Evolutionary conservation across 2,797 vertebrate species (phyloP), one percentile per base, ranked within the genome.

Genomic region (Notamacropus eugenii): DNA sequence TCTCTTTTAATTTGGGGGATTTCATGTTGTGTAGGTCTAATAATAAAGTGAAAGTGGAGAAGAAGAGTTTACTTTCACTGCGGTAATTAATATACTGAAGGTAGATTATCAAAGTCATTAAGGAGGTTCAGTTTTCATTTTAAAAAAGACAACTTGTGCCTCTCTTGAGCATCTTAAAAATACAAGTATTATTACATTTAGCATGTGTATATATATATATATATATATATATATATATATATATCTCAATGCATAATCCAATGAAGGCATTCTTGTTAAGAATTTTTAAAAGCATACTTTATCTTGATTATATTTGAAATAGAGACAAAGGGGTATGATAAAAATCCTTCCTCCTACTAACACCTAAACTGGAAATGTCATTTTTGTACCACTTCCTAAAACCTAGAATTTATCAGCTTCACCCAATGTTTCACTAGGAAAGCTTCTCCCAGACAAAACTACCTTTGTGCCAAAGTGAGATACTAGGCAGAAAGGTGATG

Each of bases 241-340:
- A 4, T 40, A 0, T 27, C 24, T 46, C 8, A 11, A 87, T 16
- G 9, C 2, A 10, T 46, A 87, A 50, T 50, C 22, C 22, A 50
- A 87, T 50, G 22, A 87, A 50, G 40, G 0, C 54, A 94, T 94
- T 58, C 93, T 93, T 95, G 54, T 93, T 93, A 92, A 95, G 58
- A 19, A 91, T 93, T 93, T 95, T 95, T 93, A 95, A 96, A 95
- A 52, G 54, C 54, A 54, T 95, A 34, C 29, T 96, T 62, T 91
- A 40, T 97, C 92, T 9, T 96, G 87, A 19, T 93, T 90, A 57
- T 16, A 94, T 93, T 93, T 96, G 94, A 96, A 95, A 91, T 93
- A 93, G 22, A 87, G 74, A 10, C 9, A 46, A 27, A 87, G 40
- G 11, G 57, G 55, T 90, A 9, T 54, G 74, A 96, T 67, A 67